These are phyloP conservation scores for Xylota sylvarum DNA, from an alignment of 2,888 invertebrate species.

Conservation along the genomic window DNA sequence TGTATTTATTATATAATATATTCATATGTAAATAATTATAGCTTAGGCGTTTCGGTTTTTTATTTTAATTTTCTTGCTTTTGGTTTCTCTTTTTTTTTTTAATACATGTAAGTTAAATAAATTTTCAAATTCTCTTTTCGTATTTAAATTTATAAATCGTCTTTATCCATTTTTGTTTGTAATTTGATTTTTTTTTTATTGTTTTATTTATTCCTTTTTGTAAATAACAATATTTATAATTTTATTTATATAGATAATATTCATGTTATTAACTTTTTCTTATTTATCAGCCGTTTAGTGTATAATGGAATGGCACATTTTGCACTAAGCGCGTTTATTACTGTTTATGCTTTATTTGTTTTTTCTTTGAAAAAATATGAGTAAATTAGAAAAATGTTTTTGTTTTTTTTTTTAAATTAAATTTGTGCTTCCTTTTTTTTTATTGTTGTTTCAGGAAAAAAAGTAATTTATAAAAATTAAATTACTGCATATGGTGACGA, in stretches of 20 bases:
- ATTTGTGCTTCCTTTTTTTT: slow-evolving; percentile 55
- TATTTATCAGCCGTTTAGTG: slow-evolving; percentile 65
- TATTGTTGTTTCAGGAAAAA: slow-evolving; percentile 14
- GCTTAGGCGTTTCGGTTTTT: slow-evolving; percentile 76
- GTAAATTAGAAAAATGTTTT: slow-evolving; percentile 23
- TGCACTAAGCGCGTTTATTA: slow-evolving; percentile 64
- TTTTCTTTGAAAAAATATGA: slow-evolving; percentile 31
- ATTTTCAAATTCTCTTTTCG: slow-evolving; percentile 49
- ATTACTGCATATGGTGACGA: slow-evolving; percentile 23
- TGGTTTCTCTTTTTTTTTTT: slow-evolving; percentile 21
- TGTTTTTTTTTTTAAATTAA: slow-evolving; percentile 26
- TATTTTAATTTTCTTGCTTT: slow-evolving; percentile 27
- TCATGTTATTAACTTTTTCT: slow-evolving; percentile 38
- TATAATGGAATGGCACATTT: slow-evolving; percentile 70
- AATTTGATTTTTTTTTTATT: slow-evolving; percentile 22
- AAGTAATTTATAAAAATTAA: slow-evolving; percentile 26
- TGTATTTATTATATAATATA: slow-evolving; percentile 64
- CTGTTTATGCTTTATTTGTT: not conserved
- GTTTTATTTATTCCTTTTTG: slow-evolving; percentile 44
- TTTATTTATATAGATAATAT: slow-evolving; percentile 52
- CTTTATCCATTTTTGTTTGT: slow-evolving; percentile 32
- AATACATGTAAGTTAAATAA: slow-evolving; percentile 58
- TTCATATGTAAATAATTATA: slow-evolving; percentile 76
- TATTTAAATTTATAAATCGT: slow-evolving; percentile 39
- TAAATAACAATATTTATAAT: slow-evolving; percentile 53